These are phyloP conservation scores for Molossus molossus DNA, from an alignment of 2,797 vertebrate species.

Conservation along the genomic window DNA sequence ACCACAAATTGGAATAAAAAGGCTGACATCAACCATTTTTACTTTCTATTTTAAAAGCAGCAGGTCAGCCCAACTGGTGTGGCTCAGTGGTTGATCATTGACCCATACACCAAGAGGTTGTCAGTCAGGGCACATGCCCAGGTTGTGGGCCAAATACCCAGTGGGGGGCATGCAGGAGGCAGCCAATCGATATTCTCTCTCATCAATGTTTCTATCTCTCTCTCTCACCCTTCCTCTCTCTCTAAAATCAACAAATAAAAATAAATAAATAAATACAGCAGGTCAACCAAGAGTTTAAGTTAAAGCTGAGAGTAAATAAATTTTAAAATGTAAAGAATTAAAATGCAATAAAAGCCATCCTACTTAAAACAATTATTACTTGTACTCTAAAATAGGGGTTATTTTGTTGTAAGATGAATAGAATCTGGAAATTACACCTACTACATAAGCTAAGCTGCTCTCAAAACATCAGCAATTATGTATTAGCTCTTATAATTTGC, in stretches of 20 bases:
- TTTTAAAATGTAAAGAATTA: constrained; percentile 20
- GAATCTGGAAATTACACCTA: constrained; percentile 35
- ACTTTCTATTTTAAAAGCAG: background rate
- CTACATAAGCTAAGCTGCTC: constrained; percentile 24
- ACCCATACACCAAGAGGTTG: no score
- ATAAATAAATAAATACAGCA: no score
- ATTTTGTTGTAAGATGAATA: background rate
- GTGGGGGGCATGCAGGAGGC: no score
- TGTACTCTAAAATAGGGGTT: background rate
- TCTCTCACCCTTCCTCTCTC: no score
- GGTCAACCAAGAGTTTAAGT: background rate
- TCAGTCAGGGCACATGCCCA: no score
- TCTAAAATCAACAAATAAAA: no score
- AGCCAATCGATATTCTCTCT: no score
- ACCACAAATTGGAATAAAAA: background rate
- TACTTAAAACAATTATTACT: background rate
- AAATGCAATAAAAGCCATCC: background rate
- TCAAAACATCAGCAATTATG: background rate
- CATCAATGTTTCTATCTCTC: no score
- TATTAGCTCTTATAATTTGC: constrained; percentile 5
- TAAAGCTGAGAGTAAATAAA: constrained; percentile 26
- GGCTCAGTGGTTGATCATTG: no score
- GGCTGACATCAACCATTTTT: background rate
- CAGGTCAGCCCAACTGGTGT: background rate
- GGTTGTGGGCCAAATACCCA: no score